Percentiles rank a stretch among this genome's conserved stretches.
These are phyloP conservation scores for Cheirogaleus major DNA, from an alignment of 2,797 vertebrate genomes.

Conservation along the genomic window DNA sequence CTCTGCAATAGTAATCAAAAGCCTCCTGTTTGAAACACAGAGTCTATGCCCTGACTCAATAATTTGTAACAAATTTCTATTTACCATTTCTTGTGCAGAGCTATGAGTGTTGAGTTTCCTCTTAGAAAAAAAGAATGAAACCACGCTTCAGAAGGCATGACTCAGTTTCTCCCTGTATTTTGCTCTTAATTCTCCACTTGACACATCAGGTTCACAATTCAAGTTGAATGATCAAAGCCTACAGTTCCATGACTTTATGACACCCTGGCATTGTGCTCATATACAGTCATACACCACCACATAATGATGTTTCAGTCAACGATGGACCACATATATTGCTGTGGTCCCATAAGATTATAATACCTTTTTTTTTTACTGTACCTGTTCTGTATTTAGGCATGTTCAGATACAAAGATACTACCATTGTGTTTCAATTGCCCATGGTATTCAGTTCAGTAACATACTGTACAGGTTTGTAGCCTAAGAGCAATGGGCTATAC, in stretches of 20 bases:
- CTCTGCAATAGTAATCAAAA: not conserved
- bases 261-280: not conserved
- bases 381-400: not conserved
- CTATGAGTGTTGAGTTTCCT: not conserved
- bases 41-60: not conserved
- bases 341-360: not conserved
- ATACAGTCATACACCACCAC: not conserved
- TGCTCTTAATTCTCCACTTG: not conserved
- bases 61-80: not conserved
- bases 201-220: not conserved
- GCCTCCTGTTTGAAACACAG: not conserved
- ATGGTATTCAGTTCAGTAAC: not conserved
- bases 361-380: not conserved
- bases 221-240: not conserved
- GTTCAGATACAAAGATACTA: not conserved
- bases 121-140: not conserved
- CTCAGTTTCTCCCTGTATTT: not conserved
- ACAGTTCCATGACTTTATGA: not conserved
- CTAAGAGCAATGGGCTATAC: not conserved
- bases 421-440: not conserved
- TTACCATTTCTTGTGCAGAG: not conserved
- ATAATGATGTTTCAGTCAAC: not conserved
- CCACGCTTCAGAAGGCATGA: not conserved
- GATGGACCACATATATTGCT: not conserved
- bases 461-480: not conserved